Evolutionary conservation across 2,888 invertebrate species (phyloP).

Genomic region (Apamea sordens): DNA sequence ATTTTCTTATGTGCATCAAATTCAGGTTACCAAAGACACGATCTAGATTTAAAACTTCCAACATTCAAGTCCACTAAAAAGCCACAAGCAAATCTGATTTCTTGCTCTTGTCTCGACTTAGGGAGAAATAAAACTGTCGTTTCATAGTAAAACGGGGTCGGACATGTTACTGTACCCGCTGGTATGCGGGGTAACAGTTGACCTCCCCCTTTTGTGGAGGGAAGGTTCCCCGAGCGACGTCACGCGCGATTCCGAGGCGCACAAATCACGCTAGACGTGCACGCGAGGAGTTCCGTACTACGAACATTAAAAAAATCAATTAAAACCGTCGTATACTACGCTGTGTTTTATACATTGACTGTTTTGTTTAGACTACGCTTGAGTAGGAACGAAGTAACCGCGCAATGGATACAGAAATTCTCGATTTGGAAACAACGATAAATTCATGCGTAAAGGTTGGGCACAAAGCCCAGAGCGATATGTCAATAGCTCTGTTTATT

Average conservation of each 20-base stretch:
- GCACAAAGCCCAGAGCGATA: slow-evolving; percentile 75
- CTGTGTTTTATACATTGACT: slow-evolving; percentile 58
- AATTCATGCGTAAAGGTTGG: slow-evolving; percentile 51
- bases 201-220: slow-evolving; percentile 78
- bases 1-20: neutral
- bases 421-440: slow-evolving; percentile 4
- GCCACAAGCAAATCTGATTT: slow-evolving; percentile 75
- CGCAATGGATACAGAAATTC: slow-evolving; percentile 64
- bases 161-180: slow-evolving; percentile 85
- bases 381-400: neutral
- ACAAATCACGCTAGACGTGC: slow-evolving; percentile 88
- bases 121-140: slow-evolving; percentile 86
- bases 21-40: neutral
- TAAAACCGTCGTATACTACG: slow-evolving; percentile 53
- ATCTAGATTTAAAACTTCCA: slow-evolving; percentile 19
- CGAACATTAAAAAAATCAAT: slow-evolving; percentile 70
- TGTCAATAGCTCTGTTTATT: slow-evolving; percentile 88
- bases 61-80: slow-evolving; percentile 62
- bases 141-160: slow-evolving; percentile 87
- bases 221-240: slow-evolving; percentile 83
- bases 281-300: slow-evolving; percentile 80
- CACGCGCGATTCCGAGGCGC: slow-evolving; percentile 85
- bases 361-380: neutral
- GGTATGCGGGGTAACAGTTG: slow-evolving; percentile 84
- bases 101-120: slow-evolving; percentile 77